Evolutionary conservation across 2,888 invertebrate species (phyloP), one percentile per base, ranked within the genome.

Genomic region (Cephus sareptanus): DNA sequence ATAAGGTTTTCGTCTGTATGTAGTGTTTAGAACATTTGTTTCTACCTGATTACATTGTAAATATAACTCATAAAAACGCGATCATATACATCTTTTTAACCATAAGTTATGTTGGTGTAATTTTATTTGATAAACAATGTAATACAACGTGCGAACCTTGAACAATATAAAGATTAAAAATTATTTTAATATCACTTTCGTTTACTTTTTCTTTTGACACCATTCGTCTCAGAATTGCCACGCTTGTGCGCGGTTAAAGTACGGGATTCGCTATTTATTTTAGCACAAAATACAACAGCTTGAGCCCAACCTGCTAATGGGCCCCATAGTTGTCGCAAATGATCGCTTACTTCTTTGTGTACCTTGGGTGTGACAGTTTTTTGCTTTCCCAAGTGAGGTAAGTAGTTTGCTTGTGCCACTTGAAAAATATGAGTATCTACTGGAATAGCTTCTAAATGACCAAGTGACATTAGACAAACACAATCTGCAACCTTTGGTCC

Each of bases 401-500:
- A 92, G 88, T 98, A 98, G 85, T 95, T 94, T 79, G 94, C 93
- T 31, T 95, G 94, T 0, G 98, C 98, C 83, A 99, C 96, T 92
- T 98, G 97, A 91, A 96, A 97, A 34, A 99, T 97, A 89, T 99
- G 99, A 0, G 98, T 98, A 92, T 99, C 99, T 0, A 99, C 96
- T 1, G 99, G 99, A 77, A 99, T 94, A 0, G 98, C 95, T 85
- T 96, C 94, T 75, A 97, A 91, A 89, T 99, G 97, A 78, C 96
- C 96, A 76, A 99, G 91, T 0, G 98, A 98, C 99, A 99, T 99
- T 33, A 99, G 93, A 89, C 98, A 98, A 85, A 99, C 96, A 92
- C 99, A 99, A 92, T 99, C 99, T 0, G 99, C 98, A 31, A 99
- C 97, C 94, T 99, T 99, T 12, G 97, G 96, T 3, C 99, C 99